Base-by-base conservation (phyloP, 2,113 vertebrate species). In the Trichomycterus rosablanca region DNA sequence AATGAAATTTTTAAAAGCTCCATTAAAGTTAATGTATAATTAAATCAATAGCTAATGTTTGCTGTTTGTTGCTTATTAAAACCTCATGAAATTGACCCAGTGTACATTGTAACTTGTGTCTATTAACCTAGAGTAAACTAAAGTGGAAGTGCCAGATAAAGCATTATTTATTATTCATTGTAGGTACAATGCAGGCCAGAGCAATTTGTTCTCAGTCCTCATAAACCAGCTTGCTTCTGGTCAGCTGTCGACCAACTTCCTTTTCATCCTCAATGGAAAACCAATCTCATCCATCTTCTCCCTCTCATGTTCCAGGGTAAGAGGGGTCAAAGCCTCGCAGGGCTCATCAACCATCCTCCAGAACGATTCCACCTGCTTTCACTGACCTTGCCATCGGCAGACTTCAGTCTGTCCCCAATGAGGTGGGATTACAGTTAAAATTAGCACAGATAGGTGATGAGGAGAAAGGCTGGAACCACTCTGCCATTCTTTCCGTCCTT, bases 361-460 rank as follows among this genome's bases (percentile, higher is more conserved):
- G 32, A 32, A 57, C 32, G 18, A 53, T 55, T 55, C 44, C 63
- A 42, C 63, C 49, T 37, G 54, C 50, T 35, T 34, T 23, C 42
- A 59, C 11, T 59, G 57, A 63, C 70, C 70, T 72, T 72, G 65
- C 63, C 40, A 54, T 35, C 37, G 54, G 57, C 65, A 28, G 46
- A 24, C 22, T 49, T 15, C 24, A 40, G 26, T 15, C 24, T 32
- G 26, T 68, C 54, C 34, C 59, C 12, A 44, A 32, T 26, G 42
- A 53, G 35, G 18, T 18, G 28, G 39, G 45, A 28, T 11, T 42
- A 53, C 9, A 18, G 53, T 40, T 63, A 68, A 68, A 68, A 59
- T 54, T 72, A 68, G 61, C 48, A 18, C 7, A 34, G 22, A 22
- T 40, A 42, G 39, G 39, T 44, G 46, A 26, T 59, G 55, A 46